Percentiles rank a stretch among this genome's conserved stretches.
Conservation (phyloP, 2,888 invertebrate genomes). For the Habrosyne pyritoides region DNA sequence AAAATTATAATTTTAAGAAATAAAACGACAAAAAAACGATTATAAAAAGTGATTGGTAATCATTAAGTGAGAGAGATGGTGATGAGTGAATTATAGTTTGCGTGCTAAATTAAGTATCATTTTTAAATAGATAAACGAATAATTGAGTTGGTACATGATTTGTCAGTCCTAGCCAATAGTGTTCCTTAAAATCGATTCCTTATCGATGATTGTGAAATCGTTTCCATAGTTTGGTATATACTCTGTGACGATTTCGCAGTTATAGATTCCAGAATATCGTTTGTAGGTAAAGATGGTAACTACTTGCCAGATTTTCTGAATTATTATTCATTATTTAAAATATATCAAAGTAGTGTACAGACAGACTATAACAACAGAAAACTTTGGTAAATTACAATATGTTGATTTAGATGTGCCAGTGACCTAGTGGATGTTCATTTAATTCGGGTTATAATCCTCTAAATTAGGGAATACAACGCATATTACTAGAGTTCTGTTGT, state of each 20-base stretch:
- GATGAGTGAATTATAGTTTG: slow-evolving; percentile 40
- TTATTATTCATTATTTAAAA: neutral
- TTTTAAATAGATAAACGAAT: neutral
- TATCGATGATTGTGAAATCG: neutral
- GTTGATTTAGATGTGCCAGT: neutral
- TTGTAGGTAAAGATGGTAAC: neutral
- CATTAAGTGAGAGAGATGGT: slow-evolving; percentile 43
- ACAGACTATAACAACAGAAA: neutral
- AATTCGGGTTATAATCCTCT: neutral
- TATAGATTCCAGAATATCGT: neutral
- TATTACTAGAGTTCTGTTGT: neutral
- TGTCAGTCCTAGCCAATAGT: neutral
- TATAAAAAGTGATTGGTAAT: slow-evolving; percentile 35
- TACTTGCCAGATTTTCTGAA: neutral
- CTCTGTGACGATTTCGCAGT: neutral
- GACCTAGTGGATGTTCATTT: neutral
- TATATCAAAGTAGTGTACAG: neutral
- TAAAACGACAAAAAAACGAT: slow-evolving; percentile 44
- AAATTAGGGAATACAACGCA: neutral
- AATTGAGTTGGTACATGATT: neutral
- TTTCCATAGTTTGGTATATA: neutral
- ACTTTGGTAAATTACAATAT: neutral
- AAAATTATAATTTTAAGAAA: slow-evolving; percentile 37
- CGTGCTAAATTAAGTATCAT: slow-evolving; percentile 3
- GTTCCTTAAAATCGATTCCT: neutral